Conservation (phyloP, 2,113 vertebrate genomes). For the Nothocercus nigrocapillus region DNA sequence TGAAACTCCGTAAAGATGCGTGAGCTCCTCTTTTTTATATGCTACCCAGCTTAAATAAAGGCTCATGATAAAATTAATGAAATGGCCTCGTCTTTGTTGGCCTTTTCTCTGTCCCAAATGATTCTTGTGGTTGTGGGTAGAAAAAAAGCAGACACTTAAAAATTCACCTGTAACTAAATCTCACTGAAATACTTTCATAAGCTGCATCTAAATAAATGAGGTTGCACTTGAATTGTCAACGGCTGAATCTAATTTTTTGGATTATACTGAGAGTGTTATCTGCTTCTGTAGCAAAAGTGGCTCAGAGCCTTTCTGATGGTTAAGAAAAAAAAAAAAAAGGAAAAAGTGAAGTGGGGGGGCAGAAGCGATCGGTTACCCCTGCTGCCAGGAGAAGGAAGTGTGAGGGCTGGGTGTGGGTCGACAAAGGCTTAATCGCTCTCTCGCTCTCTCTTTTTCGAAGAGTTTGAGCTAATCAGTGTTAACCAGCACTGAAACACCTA, state of each 20-base stretch:
- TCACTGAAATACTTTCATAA: background rate
- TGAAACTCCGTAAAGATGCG: background rate
- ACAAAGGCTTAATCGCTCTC: slow-evolving; percentile 64
- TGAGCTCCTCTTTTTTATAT: background rate
- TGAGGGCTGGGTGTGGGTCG: background rate
- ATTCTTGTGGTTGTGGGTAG: background rate
- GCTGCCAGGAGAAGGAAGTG: slow-evolving; percentile 44
- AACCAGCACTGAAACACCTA: slow-evolving; percentile 27
- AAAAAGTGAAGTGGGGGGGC: background rate
- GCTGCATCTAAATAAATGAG: background rate
- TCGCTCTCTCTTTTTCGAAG: slow-evolving; percentile 16
- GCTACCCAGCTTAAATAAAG: background rate
- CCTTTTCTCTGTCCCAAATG: background rate
- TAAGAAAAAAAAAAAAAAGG: background rate
- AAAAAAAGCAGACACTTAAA: fast-evolving
- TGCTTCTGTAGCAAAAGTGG: background rate
- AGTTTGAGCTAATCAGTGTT: slow-evolving; percentile 50
- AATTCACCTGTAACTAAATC: background rate
- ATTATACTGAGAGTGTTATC: background rate
- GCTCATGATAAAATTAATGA: background rate
- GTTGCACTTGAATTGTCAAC: background rate
- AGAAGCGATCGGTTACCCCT: slow-evolving; percentile 39
- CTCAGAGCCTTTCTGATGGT: slow-evolving; percentile 22
- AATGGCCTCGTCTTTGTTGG: background rate
- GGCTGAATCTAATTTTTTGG: background rate